Conservation (phyloP, 2,797 vertebrate genomes). For the Morelia viridis region DNA sequence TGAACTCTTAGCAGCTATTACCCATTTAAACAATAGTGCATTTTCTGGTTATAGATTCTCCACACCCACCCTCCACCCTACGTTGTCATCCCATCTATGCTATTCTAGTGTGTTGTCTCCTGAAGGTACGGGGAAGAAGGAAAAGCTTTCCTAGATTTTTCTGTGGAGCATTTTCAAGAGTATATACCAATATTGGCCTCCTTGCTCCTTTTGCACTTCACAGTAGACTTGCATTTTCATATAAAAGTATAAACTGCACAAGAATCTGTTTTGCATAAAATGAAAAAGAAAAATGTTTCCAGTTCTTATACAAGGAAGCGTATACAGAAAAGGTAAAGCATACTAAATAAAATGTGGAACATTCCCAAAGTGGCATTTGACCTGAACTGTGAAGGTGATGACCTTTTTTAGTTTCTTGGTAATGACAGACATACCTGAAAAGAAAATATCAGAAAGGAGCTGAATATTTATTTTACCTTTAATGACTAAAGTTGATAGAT, state of each 20-base stretch:
- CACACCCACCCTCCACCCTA: too few species aligned
- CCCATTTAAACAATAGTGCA: not conserved
- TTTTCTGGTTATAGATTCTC: not conserved
- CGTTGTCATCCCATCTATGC: not conserved
- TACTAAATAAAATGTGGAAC: not conserved
- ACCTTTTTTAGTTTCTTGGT: not conserved
- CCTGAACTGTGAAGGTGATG: not conserved
- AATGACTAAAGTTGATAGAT: not conserved
- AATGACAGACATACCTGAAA: not conserved
- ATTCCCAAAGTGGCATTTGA: not conserved
- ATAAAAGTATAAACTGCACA: not conserved
- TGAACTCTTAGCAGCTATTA: not conserved
- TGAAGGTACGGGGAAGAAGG: not conserved
- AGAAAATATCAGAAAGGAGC: not conserved
- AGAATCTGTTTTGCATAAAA: not conserved
- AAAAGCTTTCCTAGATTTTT: too few species aligned
- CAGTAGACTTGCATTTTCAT: not conserved
- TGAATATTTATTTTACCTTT: not conserved
- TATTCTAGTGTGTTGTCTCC: not conserved
- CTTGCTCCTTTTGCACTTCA: not conserved
- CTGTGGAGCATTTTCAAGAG: not conserved
- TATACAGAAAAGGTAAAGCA: not conserved
- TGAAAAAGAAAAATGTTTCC: not conserved
- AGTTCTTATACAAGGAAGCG: not conserved
- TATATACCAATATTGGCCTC: not conserved